These are phyloP conservation scores for Barypeithes pellucidus DNA, from an alignment of 2,888 invertebrate genomes.

Conservation along the genomic window DNA sequence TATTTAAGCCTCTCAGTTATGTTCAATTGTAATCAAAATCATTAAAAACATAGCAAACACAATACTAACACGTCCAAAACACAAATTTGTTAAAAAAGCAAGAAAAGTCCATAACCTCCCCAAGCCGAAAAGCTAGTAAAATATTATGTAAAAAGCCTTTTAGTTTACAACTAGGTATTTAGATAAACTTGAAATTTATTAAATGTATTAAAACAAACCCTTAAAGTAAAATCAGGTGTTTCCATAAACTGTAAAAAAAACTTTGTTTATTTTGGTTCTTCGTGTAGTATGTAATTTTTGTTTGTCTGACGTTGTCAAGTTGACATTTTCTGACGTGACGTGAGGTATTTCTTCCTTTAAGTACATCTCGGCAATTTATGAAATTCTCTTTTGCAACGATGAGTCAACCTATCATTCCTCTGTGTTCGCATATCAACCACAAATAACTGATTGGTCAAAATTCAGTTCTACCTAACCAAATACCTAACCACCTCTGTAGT, in stretches of 20 bases:
- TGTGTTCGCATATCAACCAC: no score
- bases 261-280: not conserved
- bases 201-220: constrained; percentile 15
- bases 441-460: no score
- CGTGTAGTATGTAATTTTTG: not conserved
- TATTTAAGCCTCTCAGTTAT: not conserved
- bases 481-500: no score
- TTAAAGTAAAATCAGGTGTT: constrained; percentile 17
- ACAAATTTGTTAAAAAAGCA: constrained; percentile 38
- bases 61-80: constrained; percentile 31
- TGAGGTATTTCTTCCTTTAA: no score
- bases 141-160: constrained; percentile 16
- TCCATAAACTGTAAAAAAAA: constrained; percentile 20
- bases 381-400: no score
- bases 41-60: constrained; percentile 27
- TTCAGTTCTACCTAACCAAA: no score
- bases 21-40: constrained; percentile 8
- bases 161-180: not conserved
- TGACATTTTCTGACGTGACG: no score
- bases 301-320: not conserved
- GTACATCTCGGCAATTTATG: no score
- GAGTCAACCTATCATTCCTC: no score
- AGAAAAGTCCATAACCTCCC: constrained; percentile 45
- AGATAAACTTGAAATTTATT: not conserved
- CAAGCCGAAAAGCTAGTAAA: constrained; percentile 44